Evolutionary conservation across 2,113 vertebrate species (phyloP), one percentile per base, ranked within the genome.

Genomic region (Ibidorhyncha struthersii): DNA sequence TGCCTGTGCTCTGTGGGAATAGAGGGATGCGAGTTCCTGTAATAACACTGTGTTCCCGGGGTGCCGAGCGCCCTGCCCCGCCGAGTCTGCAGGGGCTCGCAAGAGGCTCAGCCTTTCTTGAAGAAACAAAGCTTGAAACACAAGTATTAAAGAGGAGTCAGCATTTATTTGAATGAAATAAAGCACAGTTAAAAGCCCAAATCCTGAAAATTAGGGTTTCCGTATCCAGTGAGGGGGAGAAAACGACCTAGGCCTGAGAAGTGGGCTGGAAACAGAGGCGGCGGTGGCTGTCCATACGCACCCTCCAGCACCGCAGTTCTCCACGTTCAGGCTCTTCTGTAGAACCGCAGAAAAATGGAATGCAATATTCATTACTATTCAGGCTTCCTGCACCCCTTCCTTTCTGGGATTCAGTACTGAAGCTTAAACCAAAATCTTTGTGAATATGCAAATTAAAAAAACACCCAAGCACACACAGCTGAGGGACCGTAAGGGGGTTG

Each of bases 81-180:
- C 34, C 0, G 0, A 8, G 30, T 26, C 83, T 53, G 16, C 26
- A 21, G 50, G 50, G 16, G 10, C 29, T 91, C 19, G 8, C 8
- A 23, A 27, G 43, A 50, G n/a, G 18, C 20, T 50, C 61, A 63
- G 10, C 47, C 58, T 63, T 80, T 87, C 87, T 3, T 0, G 21
- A 36, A 41, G 29, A 59, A 20, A 8, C 62, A 52, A 12, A 34
- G 83, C 29, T 53, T 43, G 58, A 83, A 78, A 73, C 7, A 3
- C 3, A 52, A 43, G 30, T 17, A 59, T 72, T 85, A 76, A 41
- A 21, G n/a, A 50, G n/a, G 26, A 79, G 22, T 47, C 45, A 59
- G 17, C 23, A 7, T 67, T 79, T 76, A 43, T 62, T 73, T 72
- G 26, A 72, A 77, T 83, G 67, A 79, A 63, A 47, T 78, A 70